A percentile compares a stretch with the other conserved stretches of the same genome.
phyloP scores from a whole-genome alignment of 2,113 vertebrate species.

The Emydocephalus ijimae region DNA sequence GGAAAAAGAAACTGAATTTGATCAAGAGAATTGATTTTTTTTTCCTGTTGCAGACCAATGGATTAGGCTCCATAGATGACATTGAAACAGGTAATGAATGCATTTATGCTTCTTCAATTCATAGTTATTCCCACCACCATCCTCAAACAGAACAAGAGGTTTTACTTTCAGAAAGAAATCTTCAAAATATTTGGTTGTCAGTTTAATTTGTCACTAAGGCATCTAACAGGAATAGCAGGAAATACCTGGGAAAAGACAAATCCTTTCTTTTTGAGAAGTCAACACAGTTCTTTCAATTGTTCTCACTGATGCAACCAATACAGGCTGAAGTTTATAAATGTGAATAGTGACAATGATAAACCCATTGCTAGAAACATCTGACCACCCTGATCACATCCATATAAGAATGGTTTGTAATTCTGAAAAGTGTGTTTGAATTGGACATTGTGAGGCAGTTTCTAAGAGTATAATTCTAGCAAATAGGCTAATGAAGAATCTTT shows the following conservation, averaged over 20 bases:
- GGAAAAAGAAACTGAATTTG: neutral
- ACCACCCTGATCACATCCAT: neutral
- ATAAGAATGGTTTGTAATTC: neutral
- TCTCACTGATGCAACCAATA: neutral
- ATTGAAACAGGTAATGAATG: slow-evolving; percentile 79
- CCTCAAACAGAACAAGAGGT: neutral
- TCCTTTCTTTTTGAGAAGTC: neutral
- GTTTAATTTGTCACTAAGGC: neutral
- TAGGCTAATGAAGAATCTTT: neutral
- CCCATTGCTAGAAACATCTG: neutral
- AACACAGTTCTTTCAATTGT: neutral
- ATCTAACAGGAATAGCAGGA: neutral
- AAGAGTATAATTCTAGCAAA: neutral
- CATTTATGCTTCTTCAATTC: neutral
- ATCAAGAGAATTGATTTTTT: neutral
- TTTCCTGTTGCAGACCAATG: slow-evolving; percentile 74
- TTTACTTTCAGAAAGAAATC: neutral
- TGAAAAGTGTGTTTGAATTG: neutral
- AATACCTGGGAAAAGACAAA: neutral
- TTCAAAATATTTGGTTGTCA: neutral
- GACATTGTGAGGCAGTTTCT: neutral
- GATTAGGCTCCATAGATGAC: slow-evolving; percentile 72
- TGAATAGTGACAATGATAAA: neutral
- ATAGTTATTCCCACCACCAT: neutral
- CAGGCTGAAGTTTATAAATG: neutral